A percentile compares a stretch with the other conserved stretches of the same genome.
phyloP scores from a whole-genome alignment of 1,140 invertebrate genomes.

The Drosophila kohkoa region DNA sequence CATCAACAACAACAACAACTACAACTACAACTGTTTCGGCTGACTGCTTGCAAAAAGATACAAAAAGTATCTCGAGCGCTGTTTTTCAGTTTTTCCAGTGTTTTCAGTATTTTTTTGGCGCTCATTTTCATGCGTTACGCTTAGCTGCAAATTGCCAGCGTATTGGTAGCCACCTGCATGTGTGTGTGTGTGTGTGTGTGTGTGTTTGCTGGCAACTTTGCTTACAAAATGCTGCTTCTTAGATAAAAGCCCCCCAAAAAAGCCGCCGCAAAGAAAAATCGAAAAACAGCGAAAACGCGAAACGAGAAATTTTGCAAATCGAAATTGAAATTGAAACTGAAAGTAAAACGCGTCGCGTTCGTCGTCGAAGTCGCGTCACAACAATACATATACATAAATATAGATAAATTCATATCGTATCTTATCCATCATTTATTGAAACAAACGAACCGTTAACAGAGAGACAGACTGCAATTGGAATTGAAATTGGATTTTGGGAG shows the following conservation, averaged over 20 bases:
- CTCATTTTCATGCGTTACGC: slow-evolving; percentile 70
- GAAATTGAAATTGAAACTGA: slow-evolving; percentile 51
- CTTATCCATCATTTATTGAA: slow-evolving; percentile 26
- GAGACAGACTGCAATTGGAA: background rate
- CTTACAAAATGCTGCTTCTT: slow-evolving; percentile 69
- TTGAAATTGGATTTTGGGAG: background rate
- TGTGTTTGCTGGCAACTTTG: slow-evolving; percentile 45
- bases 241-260: slow-evolving; percentile 56
- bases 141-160: slow-evolving; percentile 49
- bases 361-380: background rate
- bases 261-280: slow-evolving; percentile 38
- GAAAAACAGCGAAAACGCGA: slow-evolving; percentile 36
- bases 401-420: slow-evolving; percentile 11
- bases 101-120: slow-evolving; percentile 36
- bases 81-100: slow-evolving; percentile 9
- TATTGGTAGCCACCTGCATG: slow-evolving; percentile 3
- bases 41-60: slow-evolving; percentile 65
- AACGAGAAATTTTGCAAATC: slow-evolving; percentile 35
- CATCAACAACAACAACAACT: slow-evolving; percentile 2
- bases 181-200: slow-evolving; percentile 34
- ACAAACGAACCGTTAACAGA: slow-evolving; percentile 6
- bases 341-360: slow-evolving; percentile 44
- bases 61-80: slow-evolving; percentile 57
- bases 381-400: background rate
- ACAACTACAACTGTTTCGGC: slow-evolving; percentile 66